These are phyloP conservation scores for Setipinna tenuifilis DNA, from an alignment of 2,797 vertebrate genomes.

Conservation along the genomic window DNA sequence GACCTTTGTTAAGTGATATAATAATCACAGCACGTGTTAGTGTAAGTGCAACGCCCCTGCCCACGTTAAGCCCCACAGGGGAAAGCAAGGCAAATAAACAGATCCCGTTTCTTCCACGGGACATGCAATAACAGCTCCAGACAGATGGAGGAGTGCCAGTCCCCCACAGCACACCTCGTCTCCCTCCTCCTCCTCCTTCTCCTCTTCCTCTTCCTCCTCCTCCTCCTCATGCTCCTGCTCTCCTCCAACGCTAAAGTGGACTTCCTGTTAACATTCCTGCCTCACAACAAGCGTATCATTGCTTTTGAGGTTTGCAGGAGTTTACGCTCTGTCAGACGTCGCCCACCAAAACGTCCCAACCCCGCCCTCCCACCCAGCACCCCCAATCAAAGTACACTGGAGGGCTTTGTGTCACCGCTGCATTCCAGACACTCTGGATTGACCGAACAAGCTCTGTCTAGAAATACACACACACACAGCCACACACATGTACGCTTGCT, in stretches of 20 bases:
- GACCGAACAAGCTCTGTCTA: slow-evolving; percentile 45
- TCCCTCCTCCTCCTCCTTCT: slow-evolving; percentile 14
- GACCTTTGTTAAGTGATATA: slow-evolving; percentile 68
- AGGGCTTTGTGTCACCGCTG: slow-evolving; percentile 63
- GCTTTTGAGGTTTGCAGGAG: slow-evolving; percentile 55
- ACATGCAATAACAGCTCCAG: slow-evolving; percentile 60
- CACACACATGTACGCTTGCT: slow-evolving; percentile 26
- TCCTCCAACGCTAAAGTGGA: slow-evolving; percentile 58
- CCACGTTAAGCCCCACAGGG: slow-evolving; percentile 48
- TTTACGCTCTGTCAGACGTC: slow-evolving; percentile 57
- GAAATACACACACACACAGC: slow-evolving; percentile 42
- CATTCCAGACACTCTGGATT: slow-evolving; percentile 52
- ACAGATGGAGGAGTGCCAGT: slow-evolving; percentile 46
- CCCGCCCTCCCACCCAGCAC: slow-evolving; percentile 36
- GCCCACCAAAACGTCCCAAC: slow-evolving; percentile 26
- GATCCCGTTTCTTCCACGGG: slow-evolving; percentile 67
- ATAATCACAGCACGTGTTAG: slow-evolving; percentile 67
- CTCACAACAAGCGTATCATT: slow-evolving; percentile 58
- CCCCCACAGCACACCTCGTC: slow-evolving; percentile 25
- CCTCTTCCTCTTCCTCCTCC: slow-evolving; percentile 24
- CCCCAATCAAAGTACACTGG: slow-evolving; percentile 60
- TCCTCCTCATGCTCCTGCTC: slow-evolving; percentile 21
- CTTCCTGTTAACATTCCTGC: slow-evolving; percentile 66
- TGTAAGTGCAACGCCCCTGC: slow-evolving; percentile 54
- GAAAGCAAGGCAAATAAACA: slow-evolving; percentile 69